phyloP scores from a whole-genome alignment of 2,888 invertebrate species.

The Drosophila tanythrix region DNA sequence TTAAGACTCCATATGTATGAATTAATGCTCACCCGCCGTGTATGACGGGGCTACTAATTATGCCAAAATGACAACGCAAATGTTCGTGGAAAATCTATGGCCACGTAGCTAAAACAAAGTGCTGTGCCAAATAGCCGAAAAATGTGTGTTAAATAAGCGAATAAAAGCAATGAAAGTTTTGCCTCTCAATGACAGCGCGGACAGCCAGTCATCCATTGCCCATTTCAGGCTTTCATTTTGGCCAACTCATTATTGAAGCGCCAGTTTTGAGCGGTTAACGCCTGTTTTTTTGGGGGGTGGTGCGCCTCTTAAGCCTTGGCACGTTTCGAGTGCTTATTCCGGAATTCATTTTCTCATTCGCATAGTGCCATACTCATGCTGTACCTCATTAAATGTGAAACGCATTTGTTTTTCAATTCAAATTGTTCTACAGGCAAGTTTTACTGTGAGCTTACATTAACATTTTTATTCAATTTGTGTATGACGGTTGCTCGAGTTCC shows the following conservation, averaged over 20 bases:
- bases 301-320: constrained; percentile 28
- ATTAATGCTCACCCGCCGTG: constrained; percentile 50
- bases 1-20: constrained; percentile 10
- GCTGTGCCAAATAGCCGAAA: constrained; percentile 63
- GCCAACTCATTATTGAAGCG: constrained; percentile 63
- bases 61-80: constrained; percentile 68
- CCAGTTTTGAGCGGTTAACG: constrained; percentile 55
- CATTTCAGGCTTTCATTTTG: constrained; percentile 55
- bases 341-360: constrained; percentile 35
- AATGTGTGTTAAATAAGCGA: constrained; percentile 77
- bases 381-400: constrained; percentile 32
- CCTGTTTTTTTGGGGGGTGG: constrained; percentile 5
- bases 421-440: constrained; percentile 34
- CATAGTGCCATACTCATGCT: constrained; percentile 16
- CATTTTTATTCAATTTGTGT: constrained; percentile 76
- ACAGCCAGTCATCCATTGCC: constrained; percentile 15
- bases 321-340: constrained; percentile 55
- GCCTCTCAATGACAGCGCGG: constrained; percentile 56
- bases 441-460: constrained; percentile 63
- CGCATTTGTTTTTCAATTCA: constrained; percentile 45
- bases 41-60: constrained; percentile 63
- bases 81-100: constrained; percentile 46
- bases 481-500: constrained; percentile 46
- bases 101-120: constrained; percentile 45
- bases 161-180: constrained; percentile 72